These are phyloP conservation scores for Galeopterus variegatus DNA, from an alignment of 2,113 vertebrate species.

Conservation along the genomic window DNA sequence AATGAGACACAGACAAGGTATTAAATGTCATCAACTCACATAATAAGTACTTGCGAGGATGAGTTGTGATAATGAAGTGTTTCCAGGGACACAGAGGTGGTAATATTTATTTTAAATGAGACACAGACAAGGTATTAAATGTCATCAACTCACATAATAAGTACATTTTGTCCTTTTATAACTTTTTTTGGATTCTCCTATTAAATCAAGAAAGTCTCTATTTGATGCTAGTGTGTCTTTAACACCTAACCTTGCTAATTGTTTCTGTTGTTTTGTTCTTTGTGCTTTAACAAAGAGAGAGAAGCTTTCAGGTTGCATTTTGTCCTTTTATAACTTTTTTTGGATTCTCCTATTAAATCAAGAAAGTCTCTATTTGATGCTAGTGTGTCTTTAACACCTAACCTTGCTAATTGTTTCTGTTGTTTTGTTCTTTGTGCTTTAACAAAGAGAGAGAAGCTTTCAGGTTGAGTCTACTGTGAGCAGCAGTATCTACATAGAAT, in stretches of 20 bases:
- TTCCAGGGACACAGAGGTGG: background rate
- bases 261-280: background rate
- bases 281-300: background rate
- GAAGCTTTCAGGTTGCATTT: too few species aligned
- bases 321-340: too few species aligned
- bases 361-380: background rate
- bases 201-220: background rate
- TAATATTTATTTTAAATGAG: background rate
- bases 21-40: background rate
- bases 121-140: too few species aligned
- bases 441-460: background rate
- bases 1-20: too few species aligned
- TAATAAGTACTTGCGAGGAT: background rate
- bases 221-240: background rate
- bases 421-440: background rate
- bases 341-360: background rate
- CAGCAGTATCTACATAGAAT: background rate
- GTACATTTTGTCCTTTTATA: background rate
- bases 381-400: background rate
- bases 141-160: background rate
- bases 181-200: background rate
- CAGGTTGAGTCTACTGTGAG: too few species aligned
- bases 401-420: background rate
- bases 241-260: background rate
- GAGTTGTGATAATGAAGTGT: background rate